phyloP scores from a whole-genome alignment of 2,797 vertebrate genomes.

The Crenuchus spilurus region DNA sequence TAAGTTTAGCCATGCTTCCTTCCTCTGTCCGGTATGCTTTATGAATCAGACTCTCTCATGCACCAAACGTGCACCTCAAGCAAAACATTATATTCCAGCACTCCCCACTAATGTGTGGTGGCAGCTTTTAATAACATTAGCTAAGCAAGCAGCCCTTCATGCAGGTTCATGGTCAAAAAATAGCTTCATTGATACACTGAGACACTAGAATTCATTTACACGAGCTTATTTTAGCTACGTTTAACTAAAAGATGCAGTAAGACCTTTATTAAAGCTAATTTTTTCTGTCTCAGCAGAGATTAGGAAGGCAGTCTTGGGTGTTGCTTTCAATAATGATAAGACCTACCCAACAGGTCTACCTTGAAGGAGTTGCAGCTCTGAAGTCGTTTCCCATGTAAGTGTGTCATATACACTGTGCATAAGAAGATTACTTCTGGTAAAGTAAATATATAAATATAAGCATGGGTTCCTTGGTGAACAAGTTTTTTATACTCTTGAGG shows the following conservation, averaged over 20 bases:
- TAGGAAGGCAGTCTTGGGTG: constrained; percentile 29
- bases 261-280: neutral
- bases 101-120: neutral
- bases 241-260: neutral
- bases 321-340: constrained; percentile 37
- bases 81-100: constrained; percentile 2
- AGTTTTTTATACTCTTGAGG: neutral
- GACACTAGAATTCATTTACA: neutral
- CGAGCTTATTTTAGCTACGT: neutral
- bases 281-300: constrained; percentile 26
- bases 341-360: constrained; percentile 51
- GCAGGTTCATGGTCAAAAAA: neutral
- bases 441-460: constrained; percentile 1
- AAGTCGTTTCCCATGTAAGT: constrained; percentile 5
- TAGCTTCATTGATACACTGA: neutral
- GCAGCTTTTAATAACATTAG: neutral
- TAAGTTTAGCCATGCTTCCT: constrained; percentile 46
- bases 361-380: constrained; percentile 40
- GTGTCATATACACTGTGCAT: neutral
- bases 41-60: constrained; percentile 40
- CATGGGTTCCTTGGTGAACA: neutral
- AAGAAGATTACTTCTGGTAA: neutral
- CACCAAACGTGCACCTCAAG: constrained; percentile 12
- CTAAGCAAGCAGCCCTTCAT: neutral
- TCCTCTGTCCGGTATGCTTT: constrained; percentile 41